These are phyloP conservation scores for Acrobasis suavella DNA, from an alignment of 2,888 invertebrate genomes.

Conservation along the genomic window DNA sequence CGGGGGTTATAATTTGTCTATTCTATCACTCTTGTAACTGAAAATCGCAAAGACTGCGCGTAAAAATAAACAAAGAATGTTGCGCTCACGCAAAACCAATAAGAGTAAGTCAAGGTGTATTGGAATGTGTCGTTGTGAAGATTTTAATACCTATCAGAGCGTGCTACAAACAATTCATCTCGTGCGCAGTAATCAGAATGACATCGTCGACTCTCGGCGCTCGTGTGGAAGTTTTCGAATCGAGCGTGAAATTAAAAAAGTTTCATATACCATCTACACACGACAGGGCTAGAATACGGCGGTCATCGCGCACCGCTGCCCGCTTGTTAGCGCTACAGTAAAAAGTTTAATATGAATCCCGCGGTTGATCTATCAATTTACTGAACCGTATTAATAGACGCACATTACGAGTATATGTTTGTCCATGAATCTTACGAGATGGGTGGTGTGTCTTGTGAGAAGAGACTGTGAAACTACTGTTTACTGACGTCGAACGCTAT, in stretches of 20 bases:
- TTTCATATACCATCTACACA: slow-evolving; percentile 54
- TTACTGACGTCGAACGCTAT: too few relatives aligned
- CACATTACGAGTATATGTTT: too few relatives aligned
- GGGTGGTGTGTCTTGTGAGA: too few relatives aligned
- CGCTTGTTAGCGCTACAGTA: slow-evolving; percentile 41
- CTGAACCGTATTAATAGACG: not conserved
- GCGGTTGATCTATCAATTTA: slow-evolving; percentile 13
- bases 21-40: too few relatives aligned
- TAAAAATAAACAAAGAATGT: too few relatives aligned
- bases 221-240: slow-evolving; percentile 60
- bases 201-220: slow-evolving; percentile 43
- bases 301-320: slow-evolving; percentile 33
- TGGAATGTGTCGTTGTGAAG: not conserved
- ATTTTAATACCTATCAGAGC: not conserved
- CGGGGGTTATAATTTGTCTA: too few relatives aligned
- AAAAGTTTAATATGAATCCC: slow-evolving; percentile 39
- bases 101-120: not conserved
- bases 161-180: slow-evolving; percentile 27
- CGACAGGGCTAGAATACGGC: slow-evolving; percentile 22
- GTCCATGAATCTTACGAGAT: too few relatives aligned
- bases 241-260: slow-evolving; percentile 80
- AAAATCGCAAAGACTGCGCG: too few relatives aligned
- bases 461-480: too few relatives aligned
- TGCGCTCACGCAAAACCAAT: not conserved
- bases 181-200: slow-evolving; percentile 32